Percentiles rank a stretch among this genome's conserved stretches.
These are phyloP conservation scores for Micoletzkya japonica DNA, from an alignment of 2,888 invertebrate genomes.

Conservation along the genomic window DNA sequence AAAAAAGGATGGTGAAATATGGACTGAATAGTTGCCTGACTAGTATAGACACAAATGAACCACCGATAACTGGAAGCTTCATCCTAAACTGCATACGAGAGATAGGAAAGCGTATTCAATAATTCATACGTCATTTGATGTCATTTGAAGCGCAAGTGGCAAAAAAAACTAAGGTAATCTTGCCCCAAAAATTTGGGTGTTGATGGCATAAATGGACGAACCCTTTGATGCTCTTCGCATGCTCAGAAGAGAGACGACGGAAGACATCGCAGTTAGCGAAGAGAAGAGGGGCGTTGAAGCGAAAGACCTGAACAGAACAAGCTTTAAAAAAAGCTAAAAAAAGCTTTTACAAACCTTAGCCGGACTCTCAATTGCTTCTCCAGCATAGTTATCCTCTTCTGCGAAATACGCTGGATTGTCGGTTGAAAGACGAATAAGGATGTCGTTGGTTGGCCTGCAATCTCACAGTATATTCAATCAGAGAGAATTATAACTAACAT, in stretches of 20 bases:
- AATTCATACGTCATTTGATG: not conserved
- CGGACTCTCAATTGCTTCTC: conserved; percentile 14
- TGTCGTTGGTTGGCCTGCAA: conserved; percentile 10
- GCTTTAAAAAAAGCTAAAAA: no score
- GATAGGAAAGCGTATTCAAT: not conserved
- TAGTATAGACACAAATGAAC: no score
- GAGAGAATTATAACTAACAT: not conserved
- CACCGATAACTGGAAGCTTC: not conserved
- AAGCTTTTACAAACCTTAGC: conserved; percentile 17
- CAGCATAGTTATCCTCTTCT: conserved; percentile 19
- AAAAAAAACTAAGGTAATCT: not conserved
- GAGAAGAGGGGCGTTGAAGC: conserved; percentile 26
- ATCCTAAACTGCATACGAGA: not conserved
- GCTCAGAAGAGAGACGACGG: not conserved
- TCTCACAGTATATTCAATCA: not conserved
- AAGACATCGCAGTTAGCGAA: conserved; percentile 25
- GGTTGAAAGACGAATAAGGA: conserved; percentile 15
- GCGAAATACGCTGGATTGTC: conserved; percentile 19
- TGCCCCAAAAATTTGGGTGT: no score
- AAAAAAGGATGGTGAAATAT: no score
- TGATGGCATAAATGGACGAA: not conserved
- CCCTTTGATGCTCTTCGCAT: conserved; percentile 21
- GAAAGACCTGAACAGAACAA: conserved; percentile 2
- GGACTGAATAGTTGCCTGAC: no score
- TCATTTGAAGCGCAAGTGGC: not conserved